Conservation (phyloP, 2,888 invertebrate species). For the Ephialtes manifestator region DNA sequence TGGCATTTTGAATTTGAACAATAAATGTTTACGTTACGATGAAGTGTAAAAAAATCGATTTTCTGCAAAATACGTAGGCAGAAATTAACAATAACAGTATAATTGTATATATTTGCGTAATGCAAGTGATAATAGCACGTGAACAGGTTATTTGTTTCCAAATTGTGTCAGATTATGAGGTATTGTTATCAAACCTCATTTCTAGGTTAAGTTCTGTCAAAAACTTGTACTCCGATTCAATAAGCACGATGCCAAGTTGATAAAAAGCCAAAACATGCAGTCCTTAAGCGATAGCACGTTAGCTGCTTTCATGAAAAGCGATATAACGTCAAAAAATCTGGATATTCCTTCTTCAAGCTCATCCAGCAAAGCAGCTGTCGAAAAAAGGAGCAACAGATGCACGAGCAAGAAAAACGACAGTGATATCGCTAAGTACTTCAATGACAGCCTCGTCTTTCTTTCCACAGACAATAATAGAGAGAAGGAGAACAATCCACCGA, state of each 20-base stretch:
- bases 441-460: conserved; percentile 59
- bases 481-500: conserved; percentile 14
- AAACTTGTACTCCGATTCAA: conserved; percentile 4
- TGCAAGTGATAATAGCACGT: background rate
- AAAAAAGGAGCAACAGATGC: conserved; percentile 38
- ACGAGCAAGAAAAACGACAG: conserved; percentile 57
- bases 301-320: conserved; percentile 66
- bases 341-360: background rate
- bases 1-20: conserved; percentile 33
- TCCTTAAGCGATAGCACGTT: conserved; percentile 73
- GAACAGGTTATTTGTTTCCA: no score
- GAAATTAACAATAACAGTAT: background rate
- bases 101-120: background rate
- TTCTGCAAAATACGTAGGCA: background rate
- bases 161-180: conserved; percentile 1
- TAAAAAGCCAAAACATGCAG: conserved; percentile 61
- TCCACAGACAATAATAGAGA: conserved; percentile 13
- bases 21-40: conserved; percentile 13
- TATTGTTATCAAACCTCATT: background rate
- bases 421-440: conserved; percentile 74
- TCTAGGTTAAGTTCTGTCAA: conserved; percentile 11
- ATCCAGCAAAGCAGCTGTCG: conserved; percentile 2
- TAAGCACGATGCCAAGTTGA: background rate
- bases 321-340: conserved; percentile 13
- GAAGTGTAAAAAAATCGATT: background rate